Conservation (phyloP, 2,888 invertebrate genomes). For the Tinea semifulvella region DNA sequence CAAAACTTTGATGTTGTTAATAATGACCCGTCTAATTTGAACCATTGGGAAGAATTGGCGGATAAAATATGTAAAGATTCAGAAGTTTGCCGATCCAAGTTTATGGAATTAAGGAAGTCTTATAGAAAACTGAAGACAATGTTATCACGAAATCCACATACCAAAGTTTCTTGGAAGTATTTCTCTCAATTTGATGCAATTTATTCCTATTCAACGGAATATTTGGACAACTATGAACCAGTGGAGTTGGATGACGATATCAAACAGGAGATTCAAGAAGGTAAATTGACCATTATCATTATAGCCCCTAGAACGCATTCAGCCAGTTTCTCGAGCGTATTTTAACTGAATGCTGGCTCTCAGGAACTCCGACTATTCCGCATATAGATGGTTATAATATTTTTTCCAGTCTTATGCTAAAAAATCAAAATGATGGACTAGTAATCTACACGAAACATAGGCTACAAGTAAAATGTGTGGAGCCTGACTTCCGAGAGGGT, state of each 20-base stretch:
- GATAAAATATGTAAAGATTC: constrained; percentile 31
- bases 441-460: too few species aligned
- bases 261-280: constrained; percentile 14
- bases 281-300: too few species aligned
- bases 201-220: background rate
- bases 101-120: constrained; percentile 44
- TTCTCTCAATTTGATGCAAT: constrained; percentile 21
- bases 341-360: too few species aligned
- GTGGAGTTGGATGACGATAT: constrained; percentile 15
- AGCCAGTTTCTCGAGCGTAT: too few species aligned
- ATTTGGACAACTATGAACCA: constrained; percentile 12
- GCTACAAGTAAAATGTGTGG: too few species aligned
- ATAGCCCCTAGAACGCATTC: too few species aligned
- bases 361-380: too few species aligned
- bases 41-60: constrained; percentile 34
- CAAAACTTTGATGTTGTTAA: constrained; percentile 33
- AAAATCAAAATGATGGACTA: too few species aligned
- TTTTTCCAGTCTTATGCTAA: too few species aligned
- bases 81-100: constrained; percentile 38
- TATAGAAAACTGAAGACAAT: constrained; percentile 42
- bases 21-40: constrained; percentile 28
- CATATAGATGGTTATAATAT: too few species aligned
- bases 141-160: constrained; percentile 39
- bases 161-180: constrained; percentile 52
- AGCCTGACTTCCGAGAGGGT: too few species aligned